A percentile compares a stretch with the other conserved stretches of the same genome.
Conservation (phyloP, 2,797 vertebrate species). For the Gymnoscopelus braueri region DNA sequence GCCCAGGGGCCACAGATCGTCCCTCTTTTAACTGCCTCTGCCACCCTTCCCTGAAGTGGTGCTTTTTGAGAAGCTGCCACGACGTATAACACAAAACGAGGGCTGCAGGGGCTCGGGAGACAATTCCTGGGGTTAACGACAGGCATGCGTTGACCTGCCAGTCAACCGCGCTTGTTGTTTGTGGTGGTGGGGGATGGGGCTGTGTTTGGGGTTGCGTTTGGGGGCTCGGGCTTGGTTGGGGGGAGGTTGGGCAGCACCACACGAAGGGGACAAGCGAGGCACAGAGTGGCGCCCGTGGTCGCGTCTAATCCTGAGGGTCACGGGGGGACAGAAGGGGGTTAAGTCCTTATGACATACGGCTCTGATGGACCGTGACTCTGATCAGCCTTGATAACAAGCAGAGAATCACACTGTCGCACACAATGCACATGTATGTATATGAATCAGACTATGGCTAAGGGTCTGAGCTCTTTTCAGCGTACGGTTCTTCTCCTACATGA, state of each 20-base stretch:
- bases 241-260: slow-evolving; percentile 47
- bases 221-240: slow-evolving; percentile 9
- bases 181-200: slow-evolving; percentile 15
- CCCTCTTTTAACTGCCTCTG: slow-evolving; percentile 44
- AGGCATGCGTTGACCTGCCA: slow-evolving; percentile 47
- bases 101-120: slow-evolving; percentile 4
- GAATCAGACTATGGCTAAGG: slow-evolving; percentile 73
- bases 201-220: not conserved
- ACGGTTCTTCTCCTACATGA: slow-evolving; percentile 32
- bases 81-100: slow-evolving; percentile 45
- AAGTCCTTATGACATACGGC: slow-evolving; percentile 72
- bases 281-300: slow-evolving; percentile 61
- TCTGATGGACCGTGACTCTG: slow-evolving; percentile 64
- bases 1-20: slow-evolving; percentile 25
- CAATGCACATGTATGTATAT: slow-evolving; percentile 49
- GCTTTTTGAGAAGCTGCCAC: slow-evolving; percentile 27
- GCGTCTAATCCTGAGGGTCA: slow-evolving; percentile 67
- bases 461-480: slow-evolving; percentile 70
- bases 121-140: slow-evolving; percentile 43
- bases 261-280: slow-evolving; percentile 60
- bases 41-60: slow-evolving; percentile 51
- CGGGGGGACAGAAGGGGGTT: slow-evolving; percentile 37
- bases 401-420: slow-evolving; percentile 63
- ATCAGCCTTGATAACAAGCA: slow-evolving; percentile 72
- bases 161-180: slow-evolving; percentile 13